Evolutionary conservation across 2,888 invertebrate genomes (phyloP), one percentile per base, ranked within the genome.

Genomic region (Aproaerema taeniolella): DNA sequence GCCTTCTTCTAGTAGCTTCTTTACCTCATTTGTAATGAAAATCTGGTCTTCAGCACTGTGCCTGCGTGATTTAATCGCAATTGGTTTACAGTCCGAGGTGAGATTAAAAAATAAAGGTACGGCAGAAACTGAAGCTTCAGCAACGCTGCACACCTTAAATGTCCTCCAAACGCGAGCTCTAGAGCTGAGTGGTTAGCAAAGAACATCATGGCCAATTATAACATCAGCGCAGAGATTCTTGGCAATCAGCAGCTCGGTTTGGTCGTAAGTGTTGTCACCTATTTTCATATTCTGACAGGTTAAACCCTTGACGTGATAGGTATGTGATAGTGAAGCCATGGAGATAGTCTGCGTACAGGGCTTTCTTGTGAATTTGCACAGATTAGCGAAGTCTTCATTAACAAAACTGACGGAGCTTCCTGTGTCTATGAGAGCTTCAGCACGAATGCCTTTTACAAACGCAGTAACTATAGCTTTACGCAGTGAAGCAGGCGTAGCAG

Each of bases 11-110:
- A 38, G 37, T 9, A 38, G 17, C 2, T 38, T 20, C 1, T 4
- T 2, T 9, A 38, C n/a, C n/a, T 30, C 37, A 2, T 12, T 17
- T 2, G 5, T 2, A 9, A 38, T 38, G 24, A 38, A 38, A 8
- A 1, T n/a, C 12, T 30, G 6, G 13, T 38, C 30, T 9, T 29
- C 37, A 1, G n/a, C 12, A 5, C 7, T 4, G 10, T 30, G 20
- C 1, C 9, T n/a, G 10, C 37, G 14, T 2, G 38, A 38, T 10
- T 8, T 3, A 1, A 38, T 15, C n/a, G n/a, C n/a, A n/a, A n/a
- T n/a, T n/a, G n/a, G n/a, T n/a, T n/a, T n/a, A n/a, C n/a, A n/a
- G n/a, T n/a, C n/a, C 10, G 38, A 12, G 2, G 24, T 12, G 1
- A 34, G 10, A 25, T 34, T 34, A 25, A 25, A 4, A n/a, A 34